Percentiles rank a stretch among this genome's conserved stretches.
phyloP scores from a whole-genome alignment of 2,888 invertebrate species.

The Thyatira batis region DNA sequence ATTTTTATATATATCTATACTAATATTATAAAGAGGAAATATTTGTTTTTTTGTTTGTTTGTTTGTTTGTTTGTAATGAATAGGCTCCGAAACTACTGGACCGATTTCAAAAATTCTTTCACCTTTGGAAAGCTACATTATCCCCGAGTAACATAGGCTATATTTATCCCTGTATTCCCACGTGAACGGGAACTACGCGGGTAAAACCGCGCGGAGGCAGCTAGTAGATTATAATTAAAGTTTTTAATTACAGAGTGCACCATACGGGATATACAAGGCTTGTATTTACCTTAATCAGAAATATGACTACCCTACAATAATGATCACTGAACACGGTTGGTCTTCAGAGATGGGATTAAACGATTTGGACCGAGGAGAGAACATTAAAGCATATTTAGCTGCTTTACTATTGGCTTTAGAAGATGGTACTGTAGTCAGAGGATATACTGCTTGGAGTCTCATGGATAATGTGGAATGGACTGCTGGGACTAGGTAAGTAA shows the following conservation, averaged over 20 bases:
- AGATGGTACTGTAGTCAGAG: slow-evolving; percentile 72
- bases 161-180: too few species aligned
- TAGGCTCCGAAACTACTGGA: too few species aligned
- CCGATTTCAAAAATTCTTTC: too few species aligned
- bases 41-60: too few species aligned
- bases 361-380: slow-evolving; percentile 68
- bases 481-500: slow-evolving; percentile 74
- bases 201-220: too few species aligned
- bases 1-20: too few species aligned
- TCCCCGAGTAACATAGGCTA: too few species aligned
- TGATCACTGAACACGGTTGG: slow-evolving; percentile 84
- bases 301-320: slow-evolving; percentile 55
- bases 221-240: neutral
- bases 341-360: slow-evolving; percentile 65
- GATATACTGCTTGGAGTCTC: slow-evolving; percentile 85
- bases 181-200: too few species aligned
- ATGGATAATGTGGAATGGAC: slow-evolving; percentile 87
- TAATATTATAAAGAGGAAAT: too few species aligned
- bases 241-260: slow-evolving; percentile 50
- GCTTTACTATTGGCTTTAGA: slow-evolving; percentile 74
- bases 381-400: slow-evolving; percentile 63
- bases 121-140: too few species aligned
- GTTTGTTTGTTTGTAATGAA: too few species aligned
- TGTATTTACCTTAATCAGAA: slow-evolving; percentile 54
- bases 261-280: slow-evolving; percentile 65